phyloP scores from a whole-genome alignment of 2,113 vertebrate species.

The Quiscalus mexicanus region DNA sequence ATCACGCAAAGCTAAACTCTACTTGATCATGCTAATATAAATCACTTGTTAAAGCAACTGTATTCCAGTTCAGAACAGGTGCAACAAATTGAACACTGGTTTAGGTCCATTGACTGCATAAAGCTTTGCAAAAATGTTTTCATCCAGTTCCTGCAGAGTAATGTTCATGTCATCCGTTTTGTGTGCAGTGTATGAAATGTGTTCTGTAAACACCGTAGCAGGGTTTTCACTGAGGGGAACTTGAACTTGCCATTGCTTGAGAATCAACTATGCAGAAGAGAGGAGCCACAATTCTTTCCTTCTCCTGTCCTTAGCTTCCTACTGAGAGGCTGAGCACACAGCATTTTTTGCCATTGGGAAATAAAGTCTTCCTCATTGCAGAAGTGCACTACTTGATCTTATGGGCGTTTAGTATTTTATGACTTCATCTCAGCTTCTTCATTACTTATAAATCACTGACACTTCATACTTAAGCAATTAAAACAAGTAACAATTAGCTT shows the following conservation, averaged over 20 bases:
- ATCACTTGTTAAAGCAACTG: neutral
- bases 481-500: slow-evolving; percentile 68
- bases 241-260: neutral
- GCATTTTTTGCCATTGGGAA: neutral
- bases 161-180: neutral
- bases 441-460: slow-evolving; percentile 60
- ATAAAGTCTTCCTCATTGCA: neutral
- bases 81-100: neutral
- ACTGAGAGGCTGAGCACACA: neutral
- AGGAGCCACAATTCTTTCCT: neutral
- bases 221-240: neutral
- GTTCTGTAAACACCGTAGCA: neutral
- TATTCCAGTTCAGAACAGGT: neutral
- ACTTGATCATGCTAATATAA: neutral
- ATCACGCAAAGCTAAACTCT: neutral
- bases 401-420: slow-evolving; percentile 32
- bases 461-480: slow-evolving; percentile 69
- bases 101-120: neutral
- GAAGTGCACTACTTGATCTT: slow-evolving; percentile 3
- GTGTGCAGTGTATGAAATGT: neutral
- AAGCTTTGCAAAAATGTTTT: neutral
- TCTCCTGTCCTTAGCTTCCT: neutral
- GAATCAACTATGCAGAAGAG: neutral
- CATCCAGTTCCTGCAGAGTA: neutral
- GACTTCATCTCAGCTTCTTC: slow-evolving; percentile 42